Conservation (phyloP, 2,113 vertebrate genomes). For the Passer domesticus region DNA sequence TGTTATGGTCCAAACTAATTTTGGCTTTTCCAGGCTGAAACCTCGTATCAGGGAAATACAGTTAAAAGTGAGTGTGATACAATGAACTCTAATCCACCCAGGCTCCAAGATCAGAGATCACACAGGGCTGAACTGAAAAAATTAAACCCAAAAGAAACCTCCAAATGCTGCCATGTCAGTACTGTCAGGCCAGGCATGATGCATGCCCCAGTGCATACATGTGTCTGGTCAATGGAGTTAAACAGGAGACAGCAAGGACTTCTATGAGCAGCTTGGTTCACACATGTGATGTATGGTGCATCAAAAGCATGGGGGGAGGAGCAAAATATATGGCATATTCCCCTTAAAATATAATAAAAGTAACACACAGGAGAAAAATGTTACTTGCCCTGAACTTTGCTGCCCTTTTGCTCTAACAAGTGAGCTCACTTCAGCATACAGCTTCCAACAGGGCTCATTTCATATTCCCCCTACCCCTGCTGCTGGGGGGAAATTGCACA, state of each 20-base stretch:
- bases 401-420: neutral
- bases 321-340: neutral
- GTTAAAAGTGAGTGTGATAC: neutral
- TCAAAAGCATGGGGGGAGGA: neutral
- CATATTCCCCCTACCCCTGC: neutral
- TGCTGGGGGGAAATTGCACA: neutral
- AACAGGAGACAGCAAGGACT: neutral
- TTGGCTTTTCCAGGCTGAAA: neutral
- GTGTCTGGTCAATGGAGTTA: neutral
- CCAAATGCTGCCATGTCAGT: neutral
- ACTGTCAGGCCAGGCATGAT: neutral
- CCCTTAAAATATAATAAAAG: neutral
- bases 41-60: fast-evolving
- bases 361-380: neutral
- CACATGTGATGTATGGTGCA: neutral
- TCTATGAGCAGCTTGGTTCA: neutral
- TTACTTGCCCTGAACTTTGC: neutral
- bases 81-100: neutral
- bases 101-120: neutral
- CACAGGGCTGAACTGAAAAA: neutral
- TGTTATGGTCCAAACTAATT: neutral
- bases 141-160: neutral
- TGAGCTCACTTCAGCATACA: neutral
- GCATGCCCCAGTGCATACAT: fast-evolving
- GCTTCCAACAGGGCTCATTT: neutral